Base-by-base conservation (phyloP, 2,113 vertebrate genomes). In the Anoura caudifer region DNA sequence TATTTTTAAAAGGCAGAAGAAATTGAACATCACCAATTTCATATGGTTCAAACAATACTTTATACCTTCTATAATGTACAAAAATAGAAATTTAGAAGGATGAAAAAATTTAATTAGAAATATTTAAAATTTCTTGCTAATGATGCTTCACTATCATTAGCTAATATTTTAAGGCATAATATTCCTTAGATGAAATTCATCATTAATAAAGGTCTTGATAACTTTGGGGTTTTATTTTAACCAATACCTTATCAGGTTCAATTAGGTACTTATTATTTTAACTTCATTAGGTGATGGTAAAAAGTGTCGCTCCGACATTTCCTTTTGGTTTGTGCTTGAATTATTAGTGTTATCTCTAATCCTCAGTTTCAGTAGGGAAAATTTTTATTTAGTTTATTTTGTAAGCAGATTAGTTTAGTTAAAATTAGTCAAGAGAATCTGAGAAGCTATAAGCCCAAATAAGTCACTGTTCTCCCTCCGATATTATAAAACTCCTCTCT, bases 291-390 rank as follows among this genome's bases (percentile, higher is more conserved):
- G 36, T 59, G 28, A 14, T 80, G 24, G 5, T 76, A 59, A 65
- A 47, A 84, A 85, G 17, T 50, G 1, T 85, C 24, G 50, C 22
- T 89, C 22, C 96, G 70, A 24, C 38, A 80, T 90, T 92, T 90
- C 47, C 28, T 80, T 91, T 95, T 89, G 52, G n/a, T 72, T 89
- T 92, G 47, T 90, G 33, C 41, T 79, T 95, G 69, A 89, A 73
- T 52, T 89, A 36, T 70, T 84, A 87, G 47, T 83, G 45, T 59
- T 87, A 67, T 84, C 61, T 87, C 79, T 43, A 90, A n/a, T 83
- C 38, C 20, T 90, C 43, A 52, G 47, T 83, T 94, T 96, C 91
- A 90, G 73, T 70, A 31, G 17, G 70, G 12, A 81, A 86, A 83
- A 24, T 73, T 84, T 97, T 82, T 19, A 54, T 75, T 63, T 88